These are phyloP conservation scores for Polyommatus icarus DNA, from an alignment of 2,888 invertebrate genomes.

Conservation along the genomic window DNA sequence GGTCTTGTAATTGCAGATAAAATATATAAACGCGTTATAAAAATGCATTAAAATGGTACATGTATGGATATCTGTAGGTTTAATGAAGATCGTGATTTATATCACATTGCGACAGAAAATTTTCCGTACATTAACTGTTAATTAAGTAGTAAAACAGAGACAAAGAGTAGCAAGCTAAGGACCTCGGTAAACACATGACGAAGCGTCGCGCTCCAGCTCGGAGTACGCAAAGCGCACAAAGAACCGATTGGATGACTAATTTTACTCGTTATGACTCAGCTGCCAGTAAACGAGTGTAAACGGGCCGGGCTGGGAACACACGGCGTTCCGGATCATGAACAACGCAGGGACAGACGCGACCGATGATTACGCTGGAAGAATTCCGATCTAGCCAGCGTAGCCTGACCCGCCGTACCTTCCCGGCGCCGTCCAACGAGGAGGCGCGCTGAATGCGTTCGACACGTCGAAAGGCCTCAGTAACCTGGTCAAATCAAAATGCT, in stretches of 20 bases:
- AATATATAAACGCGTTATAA: constrained; percentile 2
- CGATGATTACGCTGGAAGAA: constrained; percentile 29
- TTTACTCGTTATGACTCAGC: constrained; percentile 43
- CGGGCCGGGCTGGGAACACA: constrained; percentile 60
- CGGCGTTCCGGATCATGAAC: constrained; percentile 71
- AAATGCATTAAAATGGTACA: neutral
- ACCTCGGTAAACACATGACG: constrained; percentile 43
- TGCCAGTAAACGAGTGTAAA: constrained; percentile 41
- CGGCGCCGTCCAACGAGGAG: neutral
- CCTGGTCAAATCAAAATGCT: constrained; percentile 29
- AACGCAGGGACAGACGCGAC: constrained; percentile 50
- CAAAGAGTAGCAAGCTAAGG: constrained; percentile 14
- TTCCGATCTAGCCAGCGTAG: constrained; percentile 50
- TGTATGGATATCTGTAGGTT: neutral
- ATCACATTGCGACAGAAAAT: constrained; percentile 8
- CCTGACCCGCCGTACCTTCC: constrained; percentile 47
- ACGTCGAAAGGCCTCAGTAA: neutral
- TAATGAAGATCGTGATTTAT: neutral
- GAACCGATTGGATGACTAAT: constrained; percentile 45
- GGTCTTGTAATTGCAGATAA: neutral
- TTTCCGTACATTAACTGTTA: neutral
- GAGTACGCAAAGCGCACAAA: constrained; percentile 41
- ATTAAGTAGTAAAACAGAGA: constrained; percentile 15
- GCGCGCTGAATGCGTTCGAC: constrained; percentile 13
- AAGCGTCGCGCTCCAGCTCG: constrained; percentile 37